Conservation (phyloP, 1,140 invertebrate species). For the Oreohelix idahoensis region DNA sequence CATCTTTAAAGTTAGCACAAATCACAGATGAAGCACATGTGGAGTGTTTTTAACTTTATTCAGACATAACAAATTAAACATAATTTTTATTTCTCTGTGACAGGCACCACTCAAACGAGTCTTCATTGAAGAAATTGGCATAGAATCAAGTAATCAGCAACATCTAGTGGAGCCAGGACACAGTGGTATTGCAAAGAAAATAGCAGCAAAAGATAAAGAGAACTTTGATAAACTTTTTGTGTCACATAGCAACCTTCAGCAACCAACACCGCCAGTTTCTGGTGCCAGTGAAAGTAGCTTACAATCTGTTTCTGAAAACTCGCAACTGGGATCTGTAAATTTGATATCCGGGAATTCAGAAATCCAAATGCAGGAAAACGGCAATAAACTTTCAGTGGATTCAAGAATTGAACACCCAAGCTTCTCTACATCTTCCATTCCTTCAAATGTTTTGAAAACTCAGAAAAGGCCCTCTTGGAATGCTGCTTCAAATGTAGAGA, state of each 20-base stretch:
- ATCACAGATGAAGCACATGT: too few relatives aligned
- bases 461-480: neutral
- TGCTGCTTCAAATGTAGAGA: slow-evolving; percentile 1
- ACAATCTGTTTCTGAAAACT: neutral
- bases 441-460: slow-evolving; percentile 7
- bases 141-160: slow-evolving; percentile 51
- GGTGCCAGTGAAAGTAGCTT: neutral
- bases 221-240: slow-evolving; percentile 23
- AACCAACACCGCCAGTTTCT: neutral
- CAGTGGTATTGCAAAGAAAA: slow-evolving; percentile 8
- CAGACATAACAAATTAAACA: neutral
- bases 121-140: slow-evolving; percentile 68
- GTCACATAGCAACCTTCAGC: neutral
- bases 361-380: neutral
- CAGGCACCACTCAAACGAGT: slow-evolving; percentile 67
- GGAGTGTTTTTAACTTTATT: too few relatives aligned
- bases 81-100: neutral
- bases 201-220: slow-evolving; percentile 5
- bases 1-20: too few relatives aligned
- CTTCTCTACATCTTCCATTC: neutral
- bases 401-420: neutral
- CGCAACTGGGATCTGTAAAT: neutral
- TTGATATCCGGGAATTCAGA: neutral
- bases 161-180: slow-evolving; percentile 52
- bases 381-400: neutral